Base-by-base conservation (phyloP, 2,113 vertebrate species). In the Amphiprion percula region DNA sequence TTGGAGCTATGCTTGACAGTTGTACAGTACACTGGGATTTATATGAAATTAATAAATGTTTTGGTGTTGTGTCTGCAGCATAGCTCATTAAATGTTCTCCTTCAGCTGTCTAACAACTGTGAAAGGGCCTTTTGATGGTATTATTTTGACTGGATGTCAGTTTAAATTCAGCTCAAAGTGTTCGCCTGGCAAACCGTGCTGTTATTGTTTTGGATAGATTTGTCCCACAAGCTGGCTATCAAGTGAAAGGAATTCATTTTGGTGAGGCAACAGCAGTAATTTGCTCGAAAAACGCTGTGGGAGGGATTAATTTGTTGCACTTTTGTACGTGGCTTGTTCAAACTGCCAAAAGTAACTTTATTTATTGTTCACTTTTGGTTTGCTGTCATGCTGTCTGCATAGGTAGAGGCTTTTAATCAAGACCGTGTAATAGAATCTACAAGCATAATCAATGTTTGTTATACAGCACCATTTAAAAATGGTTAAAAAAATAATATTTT, bases 111-210 rank as follows among this genome's bases (percentile, higher is more conserved):
- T 46, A 69, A 54, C 11, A 39, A 10, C 60, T 58, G 52, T 47
- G 39, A 46, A 70, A 69, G 16, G 12, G 58, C 11, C 33, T 50
- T 26, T 60, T 64, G 66, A 73, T 47, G 0, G 63, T 56, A 21
- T 53, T 74, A 64, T 71, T 76, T 80, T 72, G 69, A 78, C 65
- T 58, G 74, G 60, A 52, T 79, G 78, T 82, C 82, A 56, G 44
- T 68, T 75, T 65, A 33, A 61, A 75, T 82, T 78, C 54, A 65
- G 59, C 74, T 85, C 75, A 77, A 19, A 49, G 7, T 16, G 54
- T 54, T 71, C 17, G 58, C n/a, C 59, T 79, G 55, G 54, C 68
- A 58, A 28, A 61, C 50, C 17, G 10, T 8, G 39, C 55, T 30
- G 6, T 52, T 55, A 53, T 59, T 64, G n/a, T 67, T 53, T 50